Percentiles rank a stretch among this genome's conserved stretches.
Conservation (phyloP, 2,113 vertebrate species). For the Camarhynchus parvulus region DNA sequence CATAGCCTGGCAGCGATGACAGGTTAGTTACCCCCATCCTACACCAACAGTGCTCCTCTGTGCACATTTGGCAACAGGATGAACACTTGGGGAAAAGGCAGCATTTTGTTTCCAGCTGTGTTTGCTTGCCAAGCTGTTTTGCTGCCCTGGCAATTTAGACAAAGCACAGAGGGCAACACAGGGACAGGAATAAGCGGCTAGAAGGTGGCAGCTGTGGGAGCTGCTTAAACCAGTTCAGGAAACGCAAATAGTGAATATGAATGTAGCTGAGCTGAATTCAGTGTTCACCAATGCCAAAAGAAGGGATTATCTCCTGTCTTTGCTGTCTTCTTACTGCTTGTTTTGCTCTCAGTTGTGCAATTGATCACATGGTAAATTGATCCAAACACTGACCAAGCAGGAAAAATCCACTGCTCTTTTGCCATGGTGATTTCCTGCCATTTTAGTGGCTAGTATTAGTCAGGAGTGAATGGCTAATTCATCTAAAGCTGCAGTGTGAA, state of each 20-base stretch:
- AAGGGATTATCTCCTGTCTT: not conserved
- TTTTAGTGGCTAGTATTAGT: not conserved
- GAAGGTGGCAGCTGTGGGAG: not conserved
- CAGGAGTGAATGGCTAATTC: not conserved
- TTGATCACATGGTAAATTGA: not conserved
- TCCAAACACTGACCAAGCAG: not conserved
- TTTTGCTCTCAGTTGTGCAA: not conserved
- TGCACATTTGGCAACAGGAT: not conserved
- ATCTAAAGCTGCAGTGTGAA: not conserved
- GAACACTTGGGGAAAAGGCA: not conserved
- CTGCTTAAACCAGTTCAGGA: not conserved
- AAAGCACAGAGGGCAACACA: not conserved
- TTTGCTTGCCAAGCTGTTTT: not conserved
- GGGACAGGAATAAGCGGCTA: not conserved
- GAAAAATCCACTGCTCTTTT: not conserved
- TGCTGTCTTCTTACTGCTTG: not conserved
- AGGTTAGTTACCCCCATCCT: not conserved
- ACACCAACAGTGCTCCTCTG: not conserved
- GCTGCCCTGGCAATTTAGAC: not conserved
- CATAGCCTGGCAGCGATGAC: not conserved
- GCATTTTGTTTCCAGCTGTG: not conserved
- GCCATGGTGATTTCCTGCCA: not conserved
- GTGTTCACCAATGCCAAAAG: not conserved
- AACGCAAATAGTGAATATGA: not conserved
- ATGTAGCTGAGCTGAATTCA: not conserved